These are phyloP conservation scores for Hypercompe scribonia DNA, from an alignment of 2,888 invertebrate genomes.

Conservation along the genomic window DNA sequence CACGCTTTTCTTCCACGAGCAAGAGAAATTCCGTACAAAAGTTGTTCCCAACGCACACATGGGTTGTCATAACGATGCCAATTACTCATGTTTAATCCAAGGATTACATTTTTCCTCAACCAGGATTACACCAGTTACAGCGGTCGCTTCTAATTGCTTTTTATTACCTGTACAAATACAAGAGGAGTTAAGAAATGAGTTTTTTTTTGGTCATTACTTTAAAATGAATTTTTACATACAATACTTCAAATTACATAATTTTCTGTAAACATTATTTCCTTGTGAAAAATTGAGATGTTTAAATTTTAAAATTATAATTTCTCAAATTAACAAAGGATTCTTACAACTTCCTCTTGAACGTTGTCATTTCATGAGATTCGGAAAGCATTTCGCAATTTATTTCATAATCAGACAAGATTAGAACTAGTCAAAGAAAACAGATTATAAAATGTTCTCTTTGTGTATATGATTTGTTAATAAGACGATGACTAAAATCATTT, in stretches of 20 bases:
- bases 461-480: no score
- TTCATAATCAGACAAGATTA: no score
- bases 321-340: not conserved
- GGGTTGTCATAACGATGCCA: conserved; percentile 56
- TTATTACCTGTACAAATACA: conserved; percentile 39
- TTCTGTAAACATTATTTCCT: not conserved
- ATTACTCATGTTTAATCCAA: conserved; percentile 66
- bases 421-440: no score
- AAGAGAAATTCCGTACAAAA: conserved; percentile 29
- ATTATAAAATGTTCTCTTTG: no score
- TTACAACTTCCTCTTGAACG: not conserved
- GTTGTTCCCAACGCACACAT: conserved; percentile 33
- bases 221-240: no score
- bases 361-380: not conserved
- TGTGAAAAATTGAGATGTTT: not conserved
- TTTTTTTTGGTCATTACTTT: not conserved
- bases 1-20: conserved; percentile 29
- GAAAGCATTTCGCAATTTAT: no score
- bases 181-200: not conserved
- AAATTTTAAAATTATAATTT: not conserved
- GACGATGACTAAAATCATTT: no score
- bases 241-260: no score
- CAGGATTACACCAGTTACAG: conserved; percentile 52
- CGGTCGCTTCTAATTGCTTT: conserved; percentile 62
- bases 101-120: conserved; percentile 59